Base-by-base conservation (phyloP, 2,888 invertebrate species). In the Choreutis nemorana region DNA sequence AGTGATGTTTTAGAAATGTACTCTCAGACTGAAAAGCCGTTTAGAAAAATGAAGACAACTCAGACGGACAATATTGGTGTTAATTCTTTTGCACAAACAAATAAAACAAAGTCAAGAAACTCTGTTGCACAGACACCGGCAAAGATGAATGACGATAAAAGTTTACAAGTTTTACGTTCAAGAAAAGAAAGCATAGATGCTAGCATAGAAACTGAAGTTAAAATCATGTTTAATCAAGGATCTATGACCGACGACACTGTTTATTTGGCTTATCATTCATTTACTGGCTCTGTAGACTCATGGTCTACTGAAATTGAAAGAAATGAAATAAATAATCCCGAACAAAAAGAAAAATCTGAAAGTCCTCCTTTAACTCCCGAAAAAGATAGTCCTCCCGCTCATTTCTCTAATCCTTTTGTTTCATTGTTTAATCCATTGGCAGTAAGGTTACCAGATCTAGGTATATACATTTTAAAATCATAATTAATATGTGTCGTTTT, bases 341-440 rank as follows among this genome's bases (percentile, higher is more conserved):
- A 8, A 10, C n/a, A 25, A 2, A 34, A 55, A 43, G 65, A 71
- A 34, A 65, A 65, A 42, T 68, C 79, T n/a, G 71, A 71, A 31
- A 80, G 80, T 42, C 80, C 79, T 34, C 80, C 79, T 21, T 58
- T 80, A 10, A 59, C 75, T 13, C 60, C 70, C 9, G 72, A 72
- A 29, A 68, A 60, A 48, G 44, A 40, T 28, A 34, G 52, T 23
- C 40, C 58, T 34, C 50, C 57, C 14, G 46, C 54, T 32, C 55
- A 51, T 32, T 65, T 63, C 39, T 55, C 59, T 30, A 66, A 65
- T 35, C 65, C 77, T 12, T 65, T 79, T 44, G 61, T 64, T 40
- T 68, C 80, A 30, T 53, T 78, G 41, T 77, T 78, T 50, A 77
- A 63, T 53, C 65, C 75, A 35, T 58, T 80, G 62, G 75, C 73